Base-by-base conservation (phyloP, 2,113 vertebrate species). In the Ictalurus furcatus region DNA sequence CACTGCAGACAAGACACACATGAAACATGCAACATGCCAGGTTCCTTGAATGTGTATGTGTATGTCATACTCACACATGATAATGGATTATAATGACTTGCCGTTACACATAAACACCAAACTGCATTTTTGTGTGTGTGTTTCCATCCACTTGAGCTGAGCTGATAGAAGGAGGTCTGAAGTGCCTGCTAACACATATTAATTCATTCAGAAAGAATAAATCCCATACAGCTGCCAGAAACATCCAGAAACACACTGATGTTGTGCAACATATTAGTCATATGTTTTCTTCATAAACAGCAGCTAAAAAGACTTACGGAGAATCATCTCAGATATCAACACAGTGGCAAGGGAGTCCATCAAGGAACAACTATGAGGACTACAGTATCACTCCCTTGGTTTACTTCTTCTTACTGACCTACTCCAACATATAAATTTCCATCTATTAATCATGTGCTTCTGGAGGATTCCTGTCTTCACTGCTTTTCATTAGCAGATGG, bases 11-110 rank as follows among this genome's bases (percentile, higher is more conserved):
- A 34, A 56, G 63, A 83, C 34, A 76, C 78, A 73, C 52, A 85
- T 44, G 21, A 37, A 85, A 90, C 82, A 61, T 83, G 25, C 73
- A 71, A 74, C 85, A 79, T 52, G 37, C 58, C 59, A 80, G 58
- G 59, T 84, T 82, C 28, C 56, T 89, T 54, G 25, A 86, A 86
- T 8, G 23, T 73, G 34, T 73, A 37, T 78, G 78, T 79, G 1
- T 54, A 80, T 80, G 28, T 56, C 48, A 17, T 28, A 79, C 13
- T 30, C 12, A 80, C 14, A 54, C 79, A 56, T 34, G 40, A 25
- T 81, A 81, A 81, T 19, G 52, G n/a, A 58, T 58, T 81, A 81
- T 58, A 58, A 81, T 34, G 16, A 81, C 52, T 56, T 56, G 0
- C 48, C 28, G 4, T 81, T 19, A 81, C 78, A 54, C 76, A 79